These are phyloP conservation scores for Oscheius sp. DNA, from an alignment of 2,888 invertebrate genomes.

Conservation along the genomic window DNA sequence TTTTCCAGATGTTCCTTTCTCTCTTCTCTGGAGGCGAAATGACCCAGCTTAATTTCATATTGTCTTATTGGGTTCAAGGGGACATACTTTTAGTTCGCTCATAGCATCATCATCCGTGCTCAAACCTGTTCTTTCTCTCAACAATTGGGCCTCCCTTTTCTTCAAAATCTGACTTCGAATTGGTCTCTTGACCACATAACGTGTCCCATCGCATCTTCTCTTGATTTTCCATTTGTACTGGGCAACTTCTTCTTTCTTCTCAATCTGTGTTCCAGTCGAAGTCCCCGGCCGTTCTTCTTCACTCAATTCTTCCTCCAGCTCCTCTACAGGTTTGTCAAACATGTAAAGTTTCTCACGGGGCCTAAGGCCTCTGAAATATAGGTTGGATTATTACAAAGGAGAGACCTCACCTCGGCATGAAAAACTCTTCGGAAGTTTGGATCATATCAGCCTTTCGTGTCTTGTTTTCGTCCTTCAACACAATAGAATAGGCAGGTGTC, in stretches of 20 bases:
- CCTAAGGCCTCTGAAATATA: neutral
- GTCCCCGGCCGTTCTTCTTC: conserved; percentile 39
- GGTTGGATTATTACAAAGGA: neutral
- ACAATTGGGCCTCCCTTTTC: conserved; percentile 81
- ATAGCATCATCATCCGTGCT: conserved; percentile 85
- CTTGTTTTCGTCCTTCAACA: conserved; percentile 32
- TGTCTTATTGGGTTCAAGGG: neutral
- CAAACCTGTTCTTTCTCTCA: conserved; percentile 80
- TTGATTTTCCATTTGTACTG: conserved; percentile 82
- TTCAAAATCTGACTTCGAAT: conserved; percentile 78
- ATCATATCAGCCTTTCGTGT: conserved; percentile 6
- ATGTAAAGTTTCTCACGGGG: conserved; percentile 35
- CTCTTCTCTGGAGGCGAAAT: conserved; percentile 84
- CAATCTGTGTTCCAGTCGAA: neutral
- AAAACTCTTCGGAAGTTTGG: conserved; percentile 1
- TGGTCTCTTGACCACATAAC: conserved; percentile 83
- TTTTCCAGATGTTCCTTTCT: conserved; percentile 83
- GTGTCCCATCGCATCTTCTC: conserved; percentile 82
- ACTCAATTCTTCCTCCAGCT: conserved; percentile 35
- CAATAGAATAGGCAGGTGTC: conserved; percentile 37
- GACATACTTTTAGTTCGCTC: conserved; percentile 81
- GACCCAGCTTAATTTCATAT: conserved; percentile 76
- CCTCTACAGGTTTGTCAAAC: conserved; percentile 45
- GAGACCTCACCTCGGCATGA: conserved; percentile 27
- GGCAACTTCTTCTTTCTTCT: conserved; percentile 17